phyloP scores from a whole-genome alignment of 2,888 invertebrate genomes.

The Stictocephala bisonia region DNA sequence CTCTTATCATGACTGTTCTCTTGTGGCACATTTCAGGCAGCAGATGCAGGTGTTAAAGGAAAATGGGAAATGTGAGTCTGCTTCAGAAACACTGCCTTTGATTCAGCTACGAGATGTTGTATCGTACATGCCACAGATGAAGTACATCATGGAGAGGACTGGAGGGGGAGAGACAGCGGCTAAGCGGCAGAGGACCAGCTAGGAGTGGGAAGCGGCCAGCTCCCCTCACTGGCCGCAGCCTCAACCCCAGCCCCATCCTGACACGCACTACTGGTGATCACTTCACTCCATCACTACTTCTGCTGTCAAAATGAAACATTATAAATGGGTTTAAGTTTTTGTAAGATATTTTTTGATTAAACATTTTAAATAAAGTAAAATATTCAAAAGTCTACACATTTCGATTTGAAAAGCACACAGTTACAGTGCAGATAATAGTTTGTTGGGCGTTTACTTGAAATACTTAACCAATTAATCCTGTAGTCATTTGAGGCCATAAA shows the following conservation, averaged over 20 bases:
- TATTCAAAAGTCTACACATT: too few relatives aligned
- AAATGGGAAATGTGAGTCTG: slow-evolving; percentile 77
- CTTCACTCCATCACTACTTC: slow-evolving; percentile 49
- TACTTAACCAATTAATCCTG: too few relatives aligned
- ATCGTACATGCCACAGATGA: slow-evolving; percentile 87
- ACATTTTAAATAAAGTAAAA: too few relatives aligned
- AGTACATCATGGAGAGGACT: slow-evolving; percentile 77
- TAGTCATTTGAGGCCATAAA: too few relatives aligned
- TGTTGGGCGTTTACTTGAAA: too few relatives aligned
- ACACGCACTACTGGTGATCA: slow-evolving; percentile 30
- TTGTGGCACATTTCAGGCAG: slow-evolving; percentile 72
- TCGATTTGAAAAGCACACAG: too few relatives aligned
- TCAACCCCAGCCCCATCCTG: slow-evolving; percentile 3
- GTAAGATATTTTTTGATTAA: too few relatives aligned
- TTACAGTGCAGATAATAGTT: too few relatives aligned
- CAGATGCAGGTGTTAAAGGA: slow-evolving; percentile 82
- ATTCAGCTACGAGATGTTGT: slow-evolving; percentile 87
- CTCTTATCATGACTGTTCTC: too few relatives aligned
- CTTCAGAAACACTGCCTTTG: slow-evolving; percentile 79
- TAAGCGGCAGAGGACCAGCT: slow-evolving; percentile 72
- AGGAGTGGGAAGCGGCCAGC: slow-evolving; percentile 67
- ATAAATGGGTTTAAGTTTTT: too few relatives aligned
- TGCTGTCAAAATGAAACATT: too few relatives aligned
- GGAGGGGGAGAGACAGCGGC: slow-evolving; percentile 64
- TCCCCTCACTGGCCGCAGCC: slow-evolving; percentile 39